Evolutionary conservation across 2,113 vertebrate genomes (phyloP).

Genomic region (Daphoenositta chrysoptera): DNA sequence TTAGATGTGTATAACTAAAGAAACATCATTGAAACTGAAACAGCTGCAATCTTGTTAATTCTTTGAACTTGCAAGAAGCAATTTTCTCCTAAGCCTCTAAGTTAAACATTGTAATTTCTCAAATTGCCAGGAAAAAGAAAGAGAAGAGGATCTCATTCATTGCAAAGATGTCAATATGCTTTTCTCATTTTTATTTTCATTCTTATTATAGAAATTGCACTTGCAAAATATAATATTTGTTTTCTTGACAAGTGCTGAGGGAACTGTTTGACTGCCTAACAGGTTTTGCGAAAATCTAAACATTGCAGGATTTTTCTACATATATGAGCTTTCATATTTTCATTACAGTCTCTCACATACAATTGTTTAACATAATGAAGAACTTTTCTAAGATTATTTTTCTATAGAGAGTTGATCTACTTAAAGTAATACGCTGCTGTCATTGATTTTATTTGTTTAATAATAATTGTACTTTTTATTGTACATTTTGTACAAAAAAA

Average conservation of each 20-base stretch:
- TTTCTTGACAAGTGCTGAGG: background rate
- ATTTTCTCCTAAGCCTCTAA: background rate
- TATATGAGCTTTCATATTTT: background rate
- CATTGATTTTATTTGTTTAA: slow-evolving; percentile 22
- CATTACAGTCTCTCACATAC: background rate
- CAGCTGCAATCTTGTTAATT: background rate
- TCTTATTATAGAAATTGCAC: background rate
- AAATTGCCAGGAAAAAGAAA: background rate
- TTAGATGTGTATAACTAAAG: background rate
- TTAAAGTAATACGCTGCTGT: background rate
- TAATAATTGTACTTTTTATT: background rate
- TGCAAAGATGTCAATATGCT: background rate
- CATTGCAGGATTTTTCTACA: background rate
- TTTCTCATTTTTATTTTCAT: background rate
- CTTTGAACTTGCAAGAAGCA: background rate
- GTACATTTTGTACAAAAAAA: slow-evolving; percentile 9
- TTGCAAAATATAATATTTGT: background rate
- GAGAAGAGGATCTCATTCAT: background rate
- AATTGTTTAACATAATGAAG: background rate
- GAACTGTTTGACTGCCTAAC: background rate
- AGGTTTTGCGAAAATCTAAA: background rate
- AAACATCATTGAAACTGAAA: background rate
- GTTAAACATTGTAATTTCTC: slow-evolving; percentile 21
- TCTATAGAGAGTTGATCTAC: background rate
- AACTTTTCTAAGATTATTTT: background rate